Evolutionary conservation across 2,113 vertebrate species (phyloP).

Genomic region (Cyrtonyx montezumae): DNA sequence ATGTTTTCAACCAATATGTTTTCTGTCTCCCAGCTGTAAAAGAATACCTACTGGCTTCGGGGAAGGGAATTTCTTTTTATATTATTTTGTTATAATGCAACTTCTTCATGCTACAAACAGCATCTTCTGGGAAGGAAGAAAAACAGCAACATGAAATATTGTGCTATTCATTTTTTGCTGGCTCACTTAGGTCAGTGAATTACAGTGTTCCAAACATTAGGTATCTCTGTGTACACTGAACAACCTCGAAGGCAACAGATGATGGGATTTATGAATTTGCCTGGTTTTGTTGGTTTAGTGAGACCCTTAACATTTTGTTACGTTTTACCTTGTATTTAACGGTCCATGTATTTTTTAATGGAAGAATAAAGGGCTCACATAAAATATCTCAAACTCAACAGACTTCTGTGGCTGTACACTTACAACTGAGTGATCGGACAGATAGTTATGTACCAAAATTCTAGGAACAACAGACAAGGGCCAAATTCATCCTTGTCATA

Average conservation of each 20-base stretch:
- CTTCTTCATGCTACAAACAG: neutral
- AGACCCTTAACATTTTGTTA: neutral
- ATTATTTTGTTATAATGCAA: constrained; percentile 1
- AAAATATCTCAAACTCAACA: neutral
- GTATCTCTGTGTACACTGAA: neutral
- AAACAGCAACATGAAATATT: neutral
- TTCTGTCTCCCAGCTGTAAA: constrained; percentile 65
- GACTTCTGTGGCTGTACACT: neutral
- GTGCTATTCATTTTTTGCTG: neutral
- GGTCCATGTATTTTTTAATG: neutral
- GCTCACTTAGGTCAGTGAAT: neutral
- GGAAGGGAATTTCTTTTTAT: constrained; percentile 15
- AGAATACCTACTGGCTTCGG: constrained; percentile 42
- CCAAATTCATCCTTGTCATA: neutral
- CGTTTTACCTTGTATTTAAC: neutral
- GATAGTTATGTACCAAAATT: neutral
- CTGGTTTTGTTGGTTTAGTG: neutral
- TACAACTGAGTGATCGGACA: neutral
- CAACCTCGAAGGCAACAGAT: neutral
- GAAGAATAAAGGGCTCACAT: neutral
- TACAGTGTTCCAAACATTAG: neutral
- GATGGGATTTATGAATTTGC: neutral
- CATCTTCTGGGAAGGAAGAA: constrained; percentile 50
- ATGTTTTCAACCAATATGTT: constrained; percentile 72
- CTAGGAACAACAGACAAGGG: neutral